Evolutionary conservation across 2,797 vertebrate species (phyloP).

Genomic region (Catostomus latipinnis): DNA sequence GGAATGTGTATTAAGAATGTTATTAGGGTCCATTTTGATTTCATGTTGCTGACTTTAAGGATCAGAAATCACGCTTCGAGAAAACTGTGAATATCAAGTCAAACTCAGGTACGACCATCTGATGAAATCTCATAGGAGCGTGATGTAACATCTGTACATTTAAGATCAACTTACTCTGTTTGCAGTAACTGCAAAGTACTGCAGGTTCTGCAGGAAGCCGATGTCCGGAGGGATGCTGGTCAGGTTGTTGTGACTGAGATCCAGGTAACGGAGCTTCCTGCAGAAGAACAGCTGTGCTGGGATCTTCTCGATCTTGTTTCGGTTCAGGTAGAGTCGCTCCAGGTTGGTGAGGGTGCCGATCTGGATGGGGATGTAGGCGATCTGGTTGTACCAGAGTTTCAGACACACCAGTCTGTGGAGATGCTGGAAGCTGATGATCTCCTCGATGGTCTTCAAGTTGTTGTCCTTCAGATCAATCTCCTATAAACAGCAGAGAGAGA

Average conservation of each 20-base stretch:
- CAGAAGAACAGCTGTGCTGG: constrained; percentile 96
- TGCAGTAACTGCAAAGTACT: constrained; percentile 92
- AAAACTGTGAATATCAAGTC: too few relatives aligned
- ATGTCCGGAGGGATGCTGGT: constrained; percentile 89
- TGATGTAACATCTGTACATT: background rate
- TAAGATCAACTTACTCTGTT: constrained; percentile 86
- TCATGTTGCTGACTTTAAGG: too few relatives aligned
- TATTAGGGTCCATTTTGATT: too few relatives aligned
- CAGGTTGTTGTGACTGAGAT: constrained; percentile 97
- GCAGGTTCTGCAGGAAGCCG: constrained; percentile 91
- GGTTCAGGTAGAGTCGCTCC: constrained; percentile 93
- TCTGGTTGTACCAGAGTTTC: constrained; percentile 98
- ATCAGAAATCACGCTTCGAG: too few relatives aligned
- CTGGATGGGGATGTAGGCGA: constrained; percentile 96
- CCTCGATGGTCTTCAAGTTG: constrained; percentile 98
- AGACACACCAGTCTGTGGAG: constrained; percentile 91
- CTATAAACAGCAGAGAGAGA: constrained; percentile 80
- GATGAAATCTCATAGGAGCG: background rate
- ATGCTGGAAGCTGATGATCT: constrained; percentile 99
- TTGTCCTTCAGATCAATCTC: constrained; percentile 99
- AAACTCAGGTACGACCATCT: background rate
- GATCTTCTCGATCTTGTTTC: constrained; percentile 97
- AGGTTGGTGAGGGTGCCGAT: constrained; percentile 93
- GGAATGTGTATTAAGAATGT: too few relatives aligned
- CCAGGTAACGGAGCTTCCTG: constrained; percentile 91